Conservation (phyloP, 2,113 vertebrate species). For the Centrocercus urophasianus region DNA sequence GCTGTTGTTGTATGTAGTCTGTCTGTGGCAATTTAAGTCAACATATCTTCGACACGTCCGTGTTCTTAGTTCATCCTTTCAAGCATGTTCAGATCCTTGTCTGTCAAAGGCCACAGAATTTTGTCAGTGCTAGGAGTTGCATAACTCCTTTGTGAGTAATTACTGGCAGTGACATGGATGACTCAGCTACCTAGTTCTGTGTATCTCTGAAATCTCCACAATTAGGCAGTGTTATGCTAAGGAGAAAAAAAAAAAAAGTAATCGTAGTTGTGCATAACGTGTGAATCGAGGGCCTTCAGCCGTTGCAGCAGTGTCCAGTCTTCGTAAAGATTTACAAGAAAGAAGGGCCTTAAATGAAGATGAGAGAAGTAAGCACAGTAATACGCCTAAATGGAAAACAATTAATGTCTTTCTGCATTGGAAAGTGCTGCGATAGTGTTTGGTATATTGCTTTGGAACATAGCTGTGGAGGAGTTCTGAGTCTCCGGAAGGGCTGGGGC, state of each 20-base stretch:
- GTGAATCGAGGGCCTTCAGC: neutral
- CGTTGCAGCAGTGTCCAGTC: neutral
- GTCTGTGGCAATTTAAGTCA: neutral
- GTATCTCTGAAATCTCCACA: conserved; percentile 21
- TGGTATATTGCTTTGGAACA: neutral
- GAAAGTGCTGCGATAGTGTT: neutral
- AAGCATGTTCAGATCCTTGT: neutral
- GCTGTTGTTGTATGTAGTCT: neutral
- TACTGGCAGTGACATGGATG: conserved; percentile 63
- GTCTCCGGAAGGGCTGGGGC: neutral
- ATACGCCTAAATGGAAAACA: conserved; percentile 41
- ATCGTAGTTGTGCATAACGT: neutral
- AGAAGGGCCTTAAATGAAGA: neutral
- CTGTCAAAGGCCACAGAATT: conserved; percentile 52
- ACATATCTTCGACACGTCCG: neutral
- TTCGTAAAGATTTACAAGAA: neutral
- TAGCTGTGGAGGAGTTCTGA: neutral
- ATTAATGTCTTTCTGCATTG: conserved; percentile 35
- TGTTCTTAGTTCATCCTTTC: neutral
- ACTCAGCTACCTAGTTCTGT: conserved; percentile 66
- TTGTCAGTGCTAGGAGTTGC: conserved; percentile 62
- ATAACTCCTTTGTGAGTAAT: conserved; percentile 68
- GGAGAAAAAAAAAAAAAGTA: neutral
- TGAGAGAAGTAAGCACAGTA: neutral
- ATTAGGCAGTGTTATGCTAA: neutral